These are phyloP conservation scores for Chelon auratus DNA, from an alignment of 2,797 vertebrate species.

Conservation along the genomic window DNA sequence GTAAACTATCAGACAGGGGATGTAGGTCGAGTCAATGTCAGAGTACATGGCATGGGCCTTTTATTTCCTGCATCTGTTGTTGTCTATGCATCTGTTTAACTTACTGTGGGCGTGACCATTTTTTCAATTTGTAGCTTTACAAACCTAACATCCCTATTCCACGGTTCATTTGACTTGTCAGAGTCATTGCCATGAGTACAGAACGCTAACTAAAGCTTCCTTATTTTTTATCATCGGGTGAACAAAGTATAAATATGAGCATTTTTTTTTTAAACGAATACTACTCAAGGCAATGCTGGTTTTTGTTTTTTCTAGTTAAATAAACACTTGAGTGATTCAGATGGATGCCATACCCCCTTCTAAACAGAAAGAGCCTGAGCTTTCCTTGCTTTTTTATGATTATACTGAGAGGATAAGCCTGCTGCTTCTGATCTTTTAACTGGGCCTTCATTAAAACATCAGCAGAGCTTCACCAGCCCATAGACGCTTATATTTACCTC, in stretches of 20 bases:
- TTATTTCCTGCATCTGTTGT: conserved; percentile 36
- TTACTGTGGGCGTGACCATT: neutral
- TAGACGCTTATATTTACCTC: conserved; percentile 42
- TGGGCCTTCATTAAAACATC: conserved; percentile 43
- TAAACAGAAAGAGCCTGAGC: neutral
- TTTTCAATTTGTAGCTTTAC: conserved; percentile 6
- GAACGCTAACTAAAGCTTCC: neutral
- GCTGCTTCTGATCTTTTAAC: conserved; percentile 18
- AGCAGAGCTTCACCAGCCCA: conserved; percentile 7
- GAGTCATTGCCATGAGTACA: neutral
- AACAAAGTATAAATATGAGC: neutral
- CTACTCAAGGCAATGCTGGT: no score
- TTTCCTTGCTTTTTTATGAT: neutral
- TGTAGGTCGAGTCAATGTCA: conserved; percentile 67
- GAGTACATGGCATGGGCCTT: conserved; percentile 27
- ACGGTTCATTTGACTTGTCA: neutral
- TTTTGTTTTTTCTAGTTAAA: neutral
- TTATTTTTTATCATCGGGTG: neutral
- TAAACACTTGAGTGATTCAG: neutral
- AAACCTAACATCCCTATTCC: conserved; percentile 24
- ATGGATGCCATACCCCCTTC: neutral
- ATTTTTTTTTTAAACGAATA: neutral
- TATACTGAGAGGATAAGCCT: neutral
- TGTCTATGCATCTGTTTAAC: conserved; percentile 4
- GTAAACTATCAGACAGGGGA: conserved; percentile 55